Evolutionary conservation across 2,113 vertebrate genomes (phyloP).

Genomic region (Sceloporus undulatus): DNA sequence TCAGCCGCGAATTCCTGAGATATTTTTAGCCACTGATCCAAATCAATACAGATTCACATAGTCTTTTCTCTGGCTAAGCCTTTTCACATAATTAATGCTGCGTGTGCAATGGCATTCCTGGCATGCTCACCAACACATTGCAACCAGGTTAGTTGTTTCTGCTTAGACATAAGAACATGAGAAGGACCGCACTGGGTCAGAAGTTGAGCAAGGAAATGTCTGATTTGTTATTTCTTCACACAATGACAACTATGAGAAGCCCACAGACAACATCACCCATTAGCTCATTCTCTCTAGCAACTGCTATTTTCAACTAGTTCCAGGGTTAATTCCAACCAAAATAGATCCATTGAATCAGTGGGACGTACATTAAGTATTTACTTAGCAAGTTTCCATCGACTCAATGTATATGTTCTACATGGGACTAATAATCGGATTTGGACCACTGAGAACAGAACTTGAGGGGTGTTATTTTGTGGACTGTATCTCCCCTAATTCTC

Average conservation of each 20-base stretch:
- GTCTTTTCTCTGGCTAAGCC: conserved; percentile 23
- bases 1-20: conserved; percentile 72
- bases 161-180: neutral
- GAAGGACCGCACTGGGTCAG: neutral
- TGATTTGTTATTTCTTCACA: neutral
- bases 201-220: neutral
- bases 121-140: neutral
- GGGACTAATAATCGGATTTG: no score
- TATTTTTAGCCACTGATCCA: conserved; percentile 68
- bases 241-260: neutral
- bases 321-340: no score
- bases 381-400: no score
- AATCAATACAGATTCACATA: conserved; percentile 51
- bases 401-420: no score
- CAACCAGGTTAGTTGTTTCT: neutral
- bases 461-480: no score
- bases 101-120: neutral
- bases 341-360: no score
- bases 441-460: no score
- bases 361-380: no score
- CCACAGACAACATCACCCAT: neutral
- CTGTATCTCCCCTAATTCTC: no score
- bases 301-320: neutral
- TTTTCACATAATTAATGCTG: conserved; percentile 24
- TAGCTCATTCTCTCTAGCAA: neutral